Conservation (phyloP, 2,113 vertebrate genomes). For the Podarcis muralis region DNA sequence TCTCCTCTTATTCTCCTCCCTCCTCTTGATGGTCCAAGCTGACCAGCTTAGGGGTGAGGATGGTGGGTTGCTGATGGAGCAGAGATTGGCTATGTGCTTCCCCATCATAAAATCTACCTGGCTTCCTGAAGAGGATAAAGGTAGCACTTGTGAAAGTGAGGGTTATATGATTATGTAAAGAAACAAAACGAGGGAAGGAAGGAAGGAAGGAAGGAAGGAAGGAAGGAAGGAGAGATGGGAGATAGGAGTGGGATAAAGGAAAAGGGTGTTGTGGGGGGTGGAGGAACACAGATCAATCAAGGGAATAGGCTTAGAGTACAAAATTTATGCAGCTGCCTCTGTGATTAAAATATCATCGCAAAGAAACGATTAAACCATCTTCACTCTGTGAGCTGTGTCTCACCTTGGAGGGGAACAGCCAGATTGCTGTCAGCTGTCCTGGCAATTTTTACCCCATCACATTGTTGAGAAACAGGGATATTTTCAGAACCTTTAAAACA, state of each 20-base stretch:
- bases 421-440: neutral
- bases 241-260: slow-evolving; percentile 5
- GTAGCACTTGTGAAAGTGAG: fast-evolving
- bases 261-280: neutral
- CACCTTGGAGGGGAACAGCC: neutral
- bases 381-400: neutral
- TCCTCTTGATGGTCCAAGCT: slow-evolving; percentile 37
- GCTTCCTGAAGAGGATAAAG: neutral
- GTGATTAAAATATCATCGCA: slow-evolving; percentile 44
- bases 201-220: slow-evolving; percentile 4
- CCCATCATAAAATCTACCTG: slow-evolving; percentile 47
- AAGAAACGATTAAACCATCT: slow-evolving; percentile 23
- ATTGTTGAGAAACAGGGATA: neutral
- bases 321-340: slow-evolving; percentile 30
- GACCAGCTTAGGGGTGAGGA: slow-evolving; percentile 3
- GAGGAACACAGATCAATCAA: neutral
- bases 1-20: neutral
- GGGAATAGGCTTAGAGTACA: slow-evolving; percentile 17
- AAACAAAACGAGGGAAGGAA: neutral
- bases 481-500: neutral
- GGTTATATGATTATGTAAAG: slow-evolving; percentile 7
- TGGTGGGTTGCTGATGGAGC: slow-evolving; percentile 12
- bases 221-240: neutral
- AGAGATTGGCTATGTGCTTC: neutral
- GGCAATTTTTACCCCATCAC: neutral